Evolutionary conservation across 2,113 vertebrate genomes (phyloP), one percentile per base, ranked within the genome.

Genomic region (Neolamprologus ventralis): DNA sequence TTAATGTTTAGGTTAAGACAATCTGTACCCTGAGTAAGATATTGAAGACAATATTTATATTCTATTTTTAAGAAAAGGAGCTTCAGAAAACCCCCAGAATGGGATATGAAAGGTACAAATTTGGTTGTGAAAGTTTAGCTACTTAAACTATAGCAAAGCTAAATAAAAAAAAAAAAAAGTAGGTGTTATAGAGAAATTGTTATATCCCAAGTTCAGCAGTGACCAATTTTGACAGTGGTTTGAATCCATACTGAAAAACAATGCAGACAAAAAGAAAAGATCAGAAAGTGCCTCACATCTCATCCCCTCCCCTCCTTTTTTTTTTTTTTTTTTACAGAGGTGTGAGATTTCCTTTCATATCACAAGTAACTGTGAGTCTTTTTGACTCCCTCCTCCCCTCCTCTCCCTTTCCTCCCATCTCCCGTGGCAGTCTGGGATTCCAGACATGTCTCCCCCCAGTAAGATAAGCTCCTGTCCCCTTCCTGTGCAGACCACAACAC

Each of bases 401-500:
- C 51, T 42, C 87, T 78, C 73, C 82, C 23, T 82, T 79, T 89
- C 87, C 89, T 87, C 86, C 83, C 89, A 58, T 92, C 71, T 95
- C 94, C 92, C 95, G 95, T 94, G 95, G 95, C 96, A 85, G 95
- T 95, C 95, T 93, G 94, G 92, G 96, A 98, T 98, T 97, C 98
- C 97, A 94, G 95, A 97, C 96, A 99, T 98, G 97, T 96, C 96
- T 97, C 95, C 68, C 68, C 89, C 73, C 93, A 94, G 96, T 97
- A 97, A 97, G 97, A 97, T 97, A 97, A 96, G 96, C 95, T 91
- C 94, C 93, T 47, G 94, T 89, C 85, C 90, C 49, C 31, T 89
- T 89, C 88, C 91, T 47, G 47, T 5, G 84, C 81, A 93, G 86
- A 84, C 85, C 94, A 96, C 84, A 96, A 85, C 93, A 42, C 91